A percentile compares a stretch with the other conserved stretches of the same genome.
Evolutionary conservation across 2,113 vertebrate species (phyloP).

Genomic region (Verasper variegatus): DNA sequence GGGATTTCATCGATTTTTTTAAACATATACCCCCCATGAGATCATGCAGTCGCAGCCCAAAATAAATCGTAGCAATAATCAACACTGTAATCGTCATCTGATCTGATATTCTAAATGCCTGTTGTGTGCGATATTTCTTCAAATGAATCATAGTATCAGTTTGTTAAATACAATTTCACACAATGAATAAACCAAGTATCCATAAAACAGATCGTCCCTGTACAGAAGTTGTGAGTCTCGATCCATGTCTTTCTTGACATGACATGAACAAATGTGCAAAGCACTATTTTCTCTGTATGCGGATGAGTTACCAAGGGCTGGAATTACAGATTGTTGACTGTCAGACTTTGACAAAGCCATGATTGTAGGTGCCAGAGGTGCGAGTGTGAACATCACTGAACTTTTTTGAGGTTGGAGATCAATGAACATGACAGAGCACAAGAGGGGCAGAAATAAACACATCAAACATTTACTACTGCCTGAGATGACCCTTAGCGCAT

Average conservation of each 20-base stretch:
- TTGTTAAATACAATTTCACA: neutral
- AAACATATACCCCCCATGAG: too few relatives aligned
- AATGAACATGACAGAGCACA: slow-evolving; percentile 11
- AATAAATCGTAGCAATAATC: too few relatives aligned
- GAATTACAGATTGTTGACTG: neutral
- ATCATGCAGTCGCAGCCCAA: too few relatives aligned
- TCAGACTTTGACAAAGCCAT: neutral
- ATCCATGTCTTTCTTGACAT: neutral
- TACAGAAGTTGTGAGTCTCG: neutral
- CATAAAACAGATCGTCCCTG: neutral
- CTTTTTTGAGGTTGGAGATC: neutral
- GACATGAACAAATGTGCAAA: neutral
- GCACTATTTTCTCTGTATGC: neutral
- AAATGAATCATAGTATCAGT: too few relatives aligned
- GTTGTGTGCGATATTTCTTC: too few relatives aligned
- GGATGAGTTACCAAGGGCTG: neutral
- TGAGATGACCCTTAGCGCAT: slow-evolving; percentile 6
- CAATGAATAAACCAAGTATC: neutral
- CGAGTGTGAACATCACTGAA: neutral
- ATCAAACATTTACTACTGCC: slow-evolving; percentile 10
- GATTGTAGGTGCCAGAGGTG: neutral
- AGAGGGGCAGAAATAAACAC: neutral
- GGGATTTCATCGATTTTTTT: too few relatives aligned
- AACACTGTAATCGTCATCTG: too few relatives aligned
- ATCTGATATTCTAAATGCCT: too few relatives aligned